Conservation (phyloP, 2,888 invertebrate genomes). For the Stegana nigrithorax region DNA sequence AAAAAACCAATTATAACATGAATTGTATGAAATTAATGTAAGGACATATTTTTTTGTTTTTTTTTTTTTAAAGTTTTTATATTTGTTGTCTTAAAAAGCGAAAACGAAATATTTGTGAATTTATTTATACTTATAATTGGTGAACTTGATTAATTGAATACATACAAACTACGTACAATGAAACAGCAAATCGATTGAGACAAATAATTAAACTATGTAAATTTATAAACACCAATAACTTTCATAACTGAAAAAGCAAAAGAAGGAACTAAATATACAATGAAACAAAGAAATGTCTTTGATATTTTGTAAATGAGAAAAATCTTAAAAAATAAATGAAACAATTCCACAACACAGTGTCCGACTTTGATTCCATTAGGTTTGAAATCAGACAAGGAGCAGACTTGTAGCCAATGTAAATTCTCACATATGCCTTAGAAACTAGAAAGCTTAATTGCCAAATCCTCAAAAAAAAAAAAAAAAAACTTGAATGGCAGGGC, state of each 20-base stretch:
- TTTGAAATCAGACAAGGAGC: too few relatives aligned
- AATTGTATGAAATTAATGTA: not conserved
- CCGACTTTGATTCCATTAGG: too few relatives aligned
- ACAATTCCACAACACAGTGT: slow-evolving; percentile 18
- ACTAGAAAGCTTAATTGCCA: too few relatives aligned
- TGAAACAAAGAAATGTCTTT: not conserved
- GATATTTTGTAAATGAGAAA: slow-evolving; percentile 18
- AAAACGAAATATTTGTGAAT: slow-evolving; percentile 1
- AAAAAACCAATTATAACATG: too few relatives aligned
- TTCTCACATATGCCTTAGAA: too few relatives aligned
- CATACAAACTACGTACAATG: slow-evolving; percentile 7
- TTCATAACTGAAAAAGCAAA: slow-evolving; percentile 37
- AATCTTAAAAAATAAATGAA: slow-evolving; percentile 2
- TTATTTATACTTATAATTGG: slow-evolving; percentile 5
- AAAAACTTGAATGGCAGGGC: too few relatives aligned
- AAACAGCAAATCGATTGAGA: slow-evolving; percentile 11
- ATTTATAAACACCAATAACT: slow-evolving; percentile 24
- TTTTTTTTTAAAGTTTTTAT: not conserved
- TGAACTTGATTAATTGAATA: slow-evolving; percentile 10
- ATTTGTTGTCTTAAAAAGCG: not conserved
- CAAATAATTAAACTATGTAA: slow-evolving; percentile 32
- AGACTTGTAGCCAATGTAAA: too few relatives aligned
- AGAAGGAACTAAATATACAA: not conserved
- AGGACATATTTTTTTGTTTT: not conserved
- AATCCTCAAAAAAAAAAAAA: too few relatives aligned